phyloP scores from a whole-genome alignment of 53 echinoderm and acorn worm genomes.

The Hippasteria phrygiana region DNA sequence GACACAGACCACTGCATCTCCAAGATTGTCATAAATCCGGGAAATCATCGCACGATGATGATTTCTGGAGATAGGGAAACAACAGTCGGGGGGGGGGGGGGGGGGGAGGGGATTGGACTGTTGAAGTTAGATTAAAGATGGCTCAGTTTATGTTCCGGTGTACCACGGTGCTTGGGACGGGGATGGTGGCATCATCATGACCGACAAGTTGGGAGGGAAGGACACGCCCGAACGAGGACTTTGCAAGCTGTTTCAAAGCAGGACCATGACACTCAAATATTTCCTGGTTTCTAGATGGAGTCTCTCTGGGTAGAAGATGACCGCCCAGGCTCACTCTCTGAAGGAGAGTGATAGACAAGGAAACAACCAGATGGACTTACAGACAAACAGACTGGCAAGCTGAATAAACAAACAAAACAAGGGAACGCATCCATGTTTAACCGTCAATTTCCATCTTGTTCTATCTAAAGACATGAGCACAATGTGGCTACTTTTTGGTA shows the following conservation, averaged over 20 bases:
- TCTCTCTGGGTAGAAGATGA: no score
- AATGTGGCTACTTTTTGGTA: no score
- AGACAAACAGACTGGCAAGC: not conserved
- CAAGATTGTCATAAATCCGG: conserved; percentile 41
- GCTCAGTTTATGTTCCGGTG: not conserved
- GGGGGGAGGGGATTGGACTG: not conserved
- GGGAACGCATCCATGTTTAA: no score
- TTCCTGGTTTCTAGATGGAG: not conserved
- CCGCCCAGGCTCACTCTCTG: no score
- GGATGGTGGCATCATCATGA: not conserved
- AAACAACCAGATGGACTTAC: not conserved
- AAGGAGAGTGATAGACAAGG: no score
- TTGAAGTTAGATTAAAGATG: not conserved
- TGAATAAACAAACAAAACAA: not conserved
- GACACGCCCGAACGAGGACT: no score
- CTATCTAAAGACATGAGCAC: no score
- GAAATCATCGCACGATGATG: conserved; percentile 13
- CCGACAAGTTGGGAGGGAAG: not conserved
- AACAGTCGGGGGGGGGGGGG: not conserved
- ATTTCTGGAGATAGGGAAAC: not conserved
- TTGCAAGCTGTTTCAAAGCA: no score
- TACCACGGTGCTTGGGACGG: not conserved
- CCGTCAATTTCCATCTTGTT: no score
- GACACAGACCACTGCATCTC: conserved; percentile 16
- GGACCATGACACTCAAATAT: no score